phyloP scores from a whole-genome alignment of 2,113 vertebrate species.

The Choloepus hoffmanni region DNA sequence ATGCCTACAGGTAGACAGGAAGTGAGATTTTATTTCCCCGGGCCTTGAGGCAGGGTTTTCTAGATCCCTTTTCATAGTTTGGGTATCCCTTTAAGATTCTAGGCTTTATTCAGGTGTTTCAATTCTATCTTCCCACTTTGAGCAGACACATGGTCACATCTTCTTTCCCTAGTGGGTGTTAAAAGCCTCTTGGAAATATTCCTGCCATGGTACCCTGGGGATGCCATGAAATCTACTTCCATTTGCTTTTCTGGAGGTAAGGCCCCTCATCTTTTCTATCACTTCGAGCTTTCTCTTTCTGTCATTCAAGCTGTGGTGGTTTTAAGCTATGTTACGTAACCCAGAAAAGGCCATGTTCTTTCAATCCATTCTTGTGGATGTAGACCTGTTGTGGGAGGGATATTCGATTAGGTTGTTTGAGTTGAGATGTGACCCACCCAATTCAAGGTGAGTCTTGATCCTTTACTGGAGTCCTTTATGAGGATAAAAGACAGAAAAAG shows the following conservation, averaged over 20 bases:
- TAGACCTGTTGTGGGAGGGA: too few relatives aligned
- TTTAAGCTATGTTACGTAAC: too few relatives aligned
- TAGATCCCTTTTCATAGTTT: not conserved
- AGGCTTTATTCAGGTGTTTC: not conserved
- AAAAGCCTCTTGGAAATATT: not conserved
- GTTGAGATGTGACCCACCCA: too few relatives aligned
- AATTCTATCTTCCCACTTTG: not conserved
- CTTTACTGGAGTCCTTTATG: too few relatives aligned
- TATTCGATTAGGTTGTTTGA: too few relatives aligned
- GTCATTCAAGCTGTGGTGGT: not conserved
- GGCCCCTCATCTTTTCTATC: not conserved
- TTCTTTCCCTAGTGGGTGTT: not conserved
- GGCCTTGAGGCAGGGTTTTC: not conserved
- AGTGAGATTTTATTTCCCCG: not conserved
- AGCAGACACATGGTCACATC: not conserved
- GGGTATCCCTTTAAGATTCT: not conserved
- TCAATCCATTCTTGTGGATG: too few relatives aligned
- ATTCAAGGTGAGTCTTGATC: too few relatives aligned
- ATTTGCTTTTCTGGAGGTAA: not conserved
- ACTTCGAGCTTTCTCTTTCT: not conserved
- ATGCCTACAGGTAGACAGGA: not conserved
- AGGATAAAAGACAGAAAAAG: too few relatives aligned
- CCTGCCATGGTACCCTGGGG: not conserved
- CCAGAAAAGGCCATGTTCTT: too few relatives aligned
- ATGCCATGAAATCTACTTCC: not conserved